These are phyloP conservation scores for Trichacis sp. DNA, from an alignment of 2,888 invertebrate species.

Conservation along the genomic window DNA sequence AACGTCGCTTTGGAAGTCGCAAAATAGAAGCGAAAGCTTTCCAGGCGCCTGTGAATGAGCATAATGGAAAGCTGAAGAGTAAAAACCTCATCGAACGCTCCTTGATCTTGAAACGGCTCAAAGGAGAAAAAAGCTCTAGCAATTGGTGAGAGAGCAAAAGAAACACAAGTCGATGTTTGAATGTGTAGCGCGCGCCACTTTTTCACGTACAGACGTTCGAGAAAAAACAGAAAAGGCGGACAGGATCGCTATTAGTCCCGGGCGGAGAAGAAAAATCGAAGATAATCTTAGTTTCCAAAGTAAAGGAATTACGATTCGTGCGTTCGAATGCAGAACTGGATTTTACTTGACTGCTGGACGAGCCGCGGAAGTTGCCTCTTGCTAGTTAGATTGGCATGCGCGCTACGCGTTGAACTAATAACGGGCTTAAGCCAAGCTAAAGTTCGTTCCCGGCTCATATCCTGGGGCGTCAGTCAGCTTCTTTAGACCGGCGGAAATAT, in stretches of 20 bases:
- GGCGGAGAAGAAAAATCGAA: slow-evolving; percentile 53
- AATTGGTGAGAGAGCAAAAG: slow-evolving; percentile 1
- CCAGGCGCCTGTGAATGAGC: neutral
- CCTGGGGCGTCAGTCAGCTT: slow-evolving; percentile 55
- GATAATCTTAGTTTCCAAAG: slow-evolving; percentile 60
- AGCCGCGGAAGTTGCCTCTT: slow-evolving; percentile 60
- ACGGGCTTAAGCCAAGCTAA: slow-evolving; percentile 54
- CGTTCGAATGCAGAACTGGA: slow-evolving; percentile 60
- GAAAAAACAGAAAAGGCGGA: slow-evolving; percentile 20
- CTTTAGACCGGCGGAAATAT: slow-evolving; percentile 48
- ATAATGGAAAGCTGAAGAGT: neutral
- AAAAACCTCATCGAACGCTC: neutral
- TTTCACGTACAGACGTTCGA: slow-evolving; percentile 18
- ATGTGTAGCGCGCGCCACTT: too few species aligned
- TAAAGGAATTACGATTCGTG: slow-evolving; percentile 50
- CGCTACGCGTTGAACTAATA: slow-evolving; percentile 53
- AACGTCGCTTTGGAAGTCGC: neutral
- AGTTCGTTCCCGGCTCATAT: slow-evolving; percentile 63
- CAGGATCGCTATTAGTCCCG: slow-evolving; percentile 25
- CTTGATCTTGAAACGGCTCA: neutral
- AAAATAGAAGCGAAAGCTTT: neutral
- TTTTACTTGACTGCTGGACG: slow-evolving; percentile 55
- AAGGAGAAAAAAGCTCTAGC: slow-evolving; percentile 1
- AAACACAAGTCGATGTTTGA: slow-evolving; percentile 21
- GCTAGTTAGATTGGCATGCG: slow-evolving; percentile 60